Base-by-base conservation (phyloP, 1,140 invertebrate genomes). In the Zophobas atratus region DNA sequence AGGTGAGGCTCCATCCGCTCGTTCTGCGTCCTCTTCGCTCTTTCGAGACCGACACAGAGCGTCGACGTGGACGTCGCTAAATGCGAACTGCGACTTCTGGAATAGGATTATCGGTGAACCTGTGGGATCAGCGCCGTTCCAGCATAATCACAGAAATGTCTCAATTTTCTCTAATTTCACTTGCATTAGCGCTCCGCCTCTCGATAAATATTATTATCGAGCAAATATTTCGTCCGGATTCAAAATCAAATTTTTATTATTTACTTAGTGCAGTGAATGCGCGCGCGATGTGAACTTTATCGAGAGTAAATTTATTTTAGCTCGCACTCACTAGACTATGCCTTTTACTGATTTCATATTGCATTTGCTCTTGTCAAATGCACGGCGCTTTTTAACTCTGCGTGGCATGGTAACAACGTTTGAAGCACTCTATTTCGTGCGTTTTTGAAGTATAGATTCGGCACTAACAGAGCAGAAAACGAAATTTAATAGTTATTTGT, bases 291-390 rank as follows among this genome's bases (percentile, higher is more conserved):
- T 51, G 71, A 56, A 32, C 35, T 55, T 55, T 38, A 56, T 73
- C 71, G 56, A 67, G 60, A 67, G 60, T 39, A 67, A 67, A 73
- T 73, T 73, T 73, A 73, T 73, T 55, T 41, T 43, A 55, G 49
- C 71, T 56, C 51, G 39, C 38, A 73, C 55, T 43, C 70, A 51
- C 71, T 73, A 55, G 49, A 56, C 71, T 73, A 73, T 73, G 49
- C 71, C 46, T 51, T 53, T 73, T 55, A 43, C 71, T 73, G 71
- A 73, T 73, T 73, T 73, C 55, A 73, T 73, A 73, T 73, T 73
- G 71, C 71, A 55, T 73, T 73, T 73, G 6, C 60, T 41, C 60
- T 67, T 67, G 60, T 67, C 60, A 67, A 43, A 67, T 67, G 60
- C 60, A 67, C 60, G 41, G 8, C 6, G 39, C 60, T 67, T 67